Evolutionary conservation across 2,797 vertebrate genomes (phyloP).

Genomic region (Trachops cirrhosus): DNA sequence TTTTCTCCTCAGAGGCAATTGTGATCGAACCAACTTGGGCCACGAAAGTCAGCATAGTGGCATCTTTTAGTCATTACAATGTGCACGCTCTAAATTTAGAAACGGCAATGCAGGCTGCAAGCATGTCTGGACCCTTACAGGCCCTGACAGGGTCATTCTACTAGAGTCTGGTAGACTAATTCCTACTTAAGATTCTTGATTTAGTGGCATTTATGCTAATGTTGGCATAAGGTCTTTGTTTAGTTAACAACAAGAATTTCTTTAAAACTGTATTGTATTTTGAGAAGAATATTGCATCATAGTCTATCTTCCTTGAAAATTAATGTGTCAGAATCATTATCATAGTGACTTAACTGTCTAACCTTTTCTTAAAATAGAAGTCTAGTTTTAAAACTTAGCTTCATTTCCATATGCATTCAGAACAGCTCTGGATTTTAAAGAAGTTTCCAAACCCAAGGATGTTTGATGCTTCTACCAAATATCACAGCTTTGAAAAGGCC

Average conservation of each 20-base stretch:
- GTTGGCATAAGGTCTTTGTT: not conserved
- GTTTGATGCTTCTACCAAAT: not conserved
- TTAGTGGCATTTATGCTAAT: not conserved
- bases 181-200: not conserved
- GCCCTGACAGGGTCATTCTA: not conserved
- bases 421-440: constrained; percentile 24
- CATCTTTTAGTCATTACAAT: not conserved
- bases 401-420: constrained; percentile 1
- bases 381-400: not conserved
- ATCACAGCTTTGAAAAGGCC: not conserved
- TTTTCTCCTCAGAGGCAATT: not conserved
- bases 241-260: not conserved
- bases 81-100: not conserved
- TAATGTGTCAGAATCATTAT: constrained; percentile 9
- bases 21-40: not conserved
- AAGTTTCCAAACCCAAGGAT: not conserved
- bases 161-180: not conserved
- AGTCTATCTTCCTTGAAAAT: not conserved
- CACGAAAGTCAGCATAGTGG: not conserved
- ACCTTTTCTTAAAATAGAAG: constrained; percentile 33
- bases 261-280: not conserved
- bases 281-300: not conserved
- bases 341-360: not conserved
- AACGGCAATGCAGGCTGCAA: not conserved
- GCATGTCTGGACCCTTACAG: not conserved